Percentiles rank a stretch among this genome's conserved stretches.
Evolutionary conservation across 2,888 invertebrate species (phyloP).

Genomic region (Pteria penguin): DNA sequence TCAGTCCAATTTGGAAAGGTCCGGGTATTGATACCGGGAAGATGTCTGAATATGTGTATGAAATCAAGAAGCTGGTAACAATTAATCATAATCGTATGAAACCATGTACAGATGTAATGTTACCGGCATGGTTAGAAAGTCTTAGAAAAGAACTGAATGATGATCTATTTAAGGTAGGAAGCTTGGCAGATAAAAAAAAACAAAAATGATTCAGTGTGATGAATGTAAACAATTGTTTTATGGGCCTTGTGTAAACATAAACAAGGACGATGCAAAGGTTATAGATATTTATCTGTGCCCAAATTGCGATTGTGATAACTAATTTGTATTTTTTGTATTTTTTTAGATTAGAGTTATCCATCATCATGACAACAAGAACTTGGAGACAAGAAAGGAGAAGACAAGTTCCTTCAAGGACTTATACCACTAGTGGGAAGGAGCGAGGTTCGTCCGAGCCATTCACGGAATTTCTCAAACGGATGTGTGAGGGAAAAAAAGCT

Average conservation of each 20-base stretch:
- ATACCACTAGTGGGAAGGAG: not conserved
- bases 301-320: not conserved
- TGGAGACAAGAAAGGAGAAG: not conserved
- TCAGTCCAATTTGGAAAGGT: conserved; percentile 1
- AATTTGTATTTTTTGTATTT: not conserved
- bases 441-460: not conserved
- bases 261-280: not conserved
- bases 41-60: not conserved
- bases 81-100: not conserved
- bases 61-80: not conserved
- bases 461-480: not conserved
- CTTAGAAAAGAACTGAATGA: not conserved
- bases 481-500: not conserved
- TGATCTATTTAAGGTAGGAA: not conserved
- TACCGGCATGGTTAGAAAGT: not conserved
- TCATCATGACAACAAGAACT: not conserved
- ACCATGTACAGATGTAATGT: not conserved
- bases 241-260: not conserved
- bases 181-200: not conserved
- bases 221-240: not conserved
- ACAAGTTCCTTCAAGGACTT: not conserved
- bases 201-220: not conserved
- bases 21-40: not conserved
- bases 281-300: not conserved
- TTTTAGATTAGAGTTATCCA: too few relatives aligned